These are phyloP conservation scores for Ellobius talpinus DNA, from an alignment of 2,113 vertebrate genomes.

Conservation along the genomic window DNA sequence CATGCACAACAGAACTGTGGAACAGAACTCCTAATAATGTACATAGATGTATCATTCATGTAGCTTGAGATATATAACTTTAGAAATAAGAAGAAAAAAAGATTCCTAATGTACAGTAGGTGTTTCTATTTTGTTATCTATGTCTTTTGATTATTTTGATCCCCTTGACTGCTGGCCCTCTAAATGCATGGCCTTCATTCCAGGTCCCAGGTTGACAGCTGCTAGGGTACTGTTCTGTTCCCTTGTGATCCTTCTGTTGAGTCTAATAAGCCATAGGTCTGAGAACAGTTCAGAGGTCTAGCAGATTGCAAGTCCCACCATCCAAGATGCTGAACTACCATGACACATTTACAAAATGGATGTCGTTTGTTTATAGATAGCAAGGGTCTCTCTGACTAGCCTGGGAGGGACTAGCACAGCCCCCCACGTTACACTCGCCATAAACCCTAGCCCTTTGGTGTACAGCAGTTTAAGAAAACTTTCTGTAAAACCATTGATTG, in stretches of 20 bases:
- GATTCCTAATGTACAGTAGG: constrained; percentile 67
- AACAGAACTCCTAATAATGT: constrained; percentile 92
- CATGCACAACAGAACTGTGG: constrained; percentile 94
- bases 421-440: background rate
- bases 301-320: constrained; percentile 66
- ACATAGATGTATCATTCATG: constrained; percentile 89
- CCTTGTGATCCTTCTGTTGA: constrained; percentile 73
- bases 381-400: constrained; percentile 49
- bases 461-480: constrained; percentile 68
- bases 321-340: constrained; percentile 81
- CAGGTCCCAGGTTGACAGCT: constrained; percentile 83
- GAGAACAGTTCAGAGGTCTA: constrained; percentile 68
- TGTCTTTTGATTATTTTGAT: constrained; percentile 66
- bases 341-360: constrained; percentile 86
- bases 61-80: constrained; percentile 88
- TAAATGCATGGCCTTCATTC: constrained; percentile 82
- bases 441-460: constrained; percentile 20
- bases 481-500: background rate
- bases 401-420: constrained; percentile 37
- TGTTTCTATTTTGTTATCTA: constrained; percentile 81
- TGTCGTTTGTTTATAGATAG: constrained; percentile 47
- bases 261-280: constrained; percentile 90
- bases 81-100: constrained; percentile 85
- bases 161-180: constrained; percentile 51
- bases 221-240: constrained; percentile 82